These are phyloP conservation scores for Strigamia crassipes DNA, from an alignment of 2,888 invertebrate genomes.

Conservation along the genomic window DNA sequence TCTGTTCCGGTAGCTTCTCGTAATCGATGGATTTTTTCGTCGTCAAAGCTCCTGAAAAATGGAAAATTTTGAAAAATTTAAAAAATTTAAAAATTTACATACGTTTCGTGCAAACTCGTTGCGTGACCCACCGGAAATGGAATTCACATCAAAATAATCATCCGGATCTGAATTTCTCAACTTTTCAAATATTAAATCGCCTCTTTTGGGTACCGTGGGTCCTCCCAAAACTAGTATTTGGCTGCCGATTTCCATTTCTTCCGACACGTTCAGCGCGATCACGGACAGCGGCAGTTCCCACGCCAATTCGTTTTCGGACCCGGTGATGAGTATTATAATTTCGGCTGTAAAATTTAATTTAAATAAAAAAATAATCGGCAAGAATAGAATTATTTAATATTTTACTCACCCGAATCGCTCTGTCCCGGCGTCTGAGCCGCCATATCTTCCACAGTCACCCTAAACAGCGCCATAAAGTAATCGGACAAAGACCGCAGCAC, in stretches of 20 bases:
- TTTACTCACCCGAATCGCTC: constrained; percentile 58
- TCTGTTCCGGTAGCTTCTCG: not conserved
- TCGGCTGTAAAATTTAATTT: constrained; percentile 66
- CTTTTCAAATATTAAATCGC: constrained; percentile 53
- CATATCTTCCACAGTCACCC: not conserved
- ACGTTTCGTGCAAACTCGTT: constrained; percentile 69
- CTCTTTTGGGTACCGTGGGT: constrained; percentile 50
- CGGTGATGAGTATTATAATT: constrained; percentile 77
- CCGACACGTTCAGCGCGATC: constrained; percentile 71
- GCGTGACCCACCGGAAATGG: constrained; percentile 66
- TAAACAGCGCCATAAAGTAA: not conserved
- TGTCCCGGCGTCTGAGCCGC: constrained; percentile 61
- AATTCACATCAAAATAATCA: constrained; percentile 62
- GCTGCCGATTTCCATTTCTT: constrained; percentile 77
- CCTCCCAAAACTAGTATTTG: constrained; percentile 65
- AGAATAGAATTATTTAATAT: no score
- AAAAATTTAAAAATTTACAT: not conserved
- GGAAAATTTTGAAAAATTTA: constrained; percentile 48
- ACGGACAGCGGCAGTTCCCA: constrained; percentile 74
- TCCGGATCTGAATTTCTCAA: constrained; percentile 53
- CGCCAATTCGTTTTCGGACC: constrained; percentile 70
- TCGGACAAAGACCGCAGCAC: not conserved
- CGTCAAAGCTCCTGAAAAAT: constrained; percentile 60
- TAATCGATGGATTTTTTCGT: constrained; percentile 8
- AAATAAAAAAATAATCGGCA: no score